These are phyloP conservation scores for Hirtodrosophila confusa DNA, from an alignment of 2,888 invertebrate genomes.

Conservation along the genomic window DNA sequence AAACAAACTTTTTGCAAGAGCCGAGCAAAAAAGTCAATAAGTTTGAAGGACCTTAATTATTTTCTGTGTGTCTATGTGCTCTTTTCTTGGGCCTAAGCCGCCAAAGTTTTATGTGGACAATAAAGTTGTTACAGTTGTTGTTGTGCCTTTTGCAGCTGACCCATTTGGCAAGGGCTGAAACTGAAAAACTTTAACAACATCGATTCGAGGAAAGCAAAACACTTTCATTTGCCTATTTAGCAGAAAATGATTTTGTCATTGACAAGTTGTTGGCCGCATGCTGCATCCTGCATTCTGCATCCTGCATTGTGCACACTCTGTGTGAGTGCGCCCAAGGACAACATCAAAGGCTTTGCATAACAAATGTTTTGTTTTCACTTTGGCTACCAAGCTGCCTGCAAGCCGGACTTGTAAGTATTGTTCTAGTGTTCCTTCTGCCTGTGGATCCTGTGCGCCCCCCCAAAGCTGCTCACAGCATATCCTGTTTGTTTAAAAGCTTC, in stretches of 20 bases:
- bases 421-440: conserved; percentile 26
- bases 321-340: conserved; percentile 58
- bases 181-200: conserved; percentile 48
- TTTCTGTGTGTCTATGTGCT: conserved; percentile 41
- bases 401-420: conserved; percentile 58
- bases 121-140: conserved; percentile 33
- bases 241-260: conserved; percentile 49
- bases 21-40: conserved; percentile 64
- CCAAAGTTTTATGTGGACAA: conserved; percentile 48
- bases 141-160: conserved; percentile 40
- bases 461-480: conserved; percentile 73
- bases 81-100: conserved; percentile 23
- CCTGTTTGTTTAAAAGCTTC: conserved; percentile 78
- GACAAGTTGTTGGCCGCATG: conserved; percentile 47
- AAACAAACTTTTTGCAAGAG: conserved; percentile 38
- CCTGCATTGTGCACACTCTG: conserved; percentile 42
- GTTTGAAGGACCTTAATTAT: conserved; percentile 73
- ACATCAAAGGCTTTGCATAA: conserved; percentile 77
- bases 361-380: conserved; percentile 72
- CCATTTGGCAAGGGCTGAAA: conserved; percentile 66
- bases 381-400: conserved; percentile 24
- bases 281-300: conserved; percentile 39
- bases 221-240: conserved; percentile 34
- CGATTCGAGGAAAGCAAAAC: conserved; percentile 27
- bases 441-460: conserved; percentile 38